A percentile compares a stretch with the other conserved stretches of the same genome.
Evolutionary conservation across 2,113 vertebrate species (phyloP).

Genomic region (Stomatorhinus ivindoensis): DNA sequence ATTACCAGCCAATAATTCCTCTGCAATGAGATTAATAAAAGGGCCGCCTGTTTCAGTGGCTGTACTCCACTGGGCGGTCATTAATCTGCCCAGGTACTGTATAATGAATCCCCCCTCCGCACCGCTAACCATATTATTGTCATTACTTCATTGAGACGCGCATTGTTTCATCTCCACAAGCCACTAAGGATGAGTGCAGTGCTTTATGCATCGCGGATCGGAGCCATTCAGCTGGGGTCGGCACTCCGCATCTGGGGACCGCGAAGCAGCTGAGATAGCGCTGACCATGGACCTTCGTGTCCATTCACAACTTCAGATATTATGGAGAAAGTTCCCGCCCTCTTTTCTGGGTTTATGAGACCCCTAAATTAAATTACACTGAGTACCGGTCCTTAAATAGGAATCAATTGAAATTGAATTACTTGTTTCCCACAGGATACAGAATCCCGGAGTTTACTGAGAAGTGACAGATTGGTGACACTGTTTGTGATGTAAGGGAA

Average conservation of each 20-base stretch:
- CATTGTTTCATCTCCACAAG: conserved; percentile 64
- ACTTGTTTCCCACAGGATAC: background rate
- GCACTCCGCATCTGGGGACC: background rate
- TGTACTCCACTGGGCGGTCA: conserved; percentile 57
- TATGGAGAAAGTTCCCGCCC: background rate
- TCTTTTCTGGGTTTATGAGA: background rate
- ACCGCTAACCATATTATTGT: conserved; percentile 61
- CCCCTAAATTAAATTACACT: background rate
- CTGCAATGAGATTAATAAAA: conserved; percentile 69
- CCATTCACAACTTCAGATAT: background rate
- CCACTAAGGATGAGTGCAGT: conserved; percentile 63
- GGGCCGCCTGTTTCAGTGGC: conserved; percentile 59
- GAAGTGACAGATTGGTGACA: background rate
- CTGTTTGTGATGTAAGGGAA: background rate
- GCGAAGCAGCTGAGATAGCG: background rate
- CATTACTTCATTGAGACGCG: conserved; percentile 69
- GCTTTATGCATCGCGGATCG: background rate
- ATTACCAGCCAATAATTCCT: conserved; percentile 70
- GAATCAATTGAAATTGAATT: conserved; percentile 1
- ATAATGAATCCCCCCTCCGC: conserved; percentile 57
- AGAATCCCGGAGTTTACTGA: background rate
- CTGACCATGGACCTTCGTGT: background rate
- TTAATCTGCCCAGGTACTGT: conserved; percentile 74
- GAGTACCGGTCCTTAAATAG: background rate
- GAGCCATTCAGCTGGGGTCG: background rate